phyloP scores from a whole-genome alignment of 2,113 vertebrate genomes.

The Cervus canadensis region DNA sequence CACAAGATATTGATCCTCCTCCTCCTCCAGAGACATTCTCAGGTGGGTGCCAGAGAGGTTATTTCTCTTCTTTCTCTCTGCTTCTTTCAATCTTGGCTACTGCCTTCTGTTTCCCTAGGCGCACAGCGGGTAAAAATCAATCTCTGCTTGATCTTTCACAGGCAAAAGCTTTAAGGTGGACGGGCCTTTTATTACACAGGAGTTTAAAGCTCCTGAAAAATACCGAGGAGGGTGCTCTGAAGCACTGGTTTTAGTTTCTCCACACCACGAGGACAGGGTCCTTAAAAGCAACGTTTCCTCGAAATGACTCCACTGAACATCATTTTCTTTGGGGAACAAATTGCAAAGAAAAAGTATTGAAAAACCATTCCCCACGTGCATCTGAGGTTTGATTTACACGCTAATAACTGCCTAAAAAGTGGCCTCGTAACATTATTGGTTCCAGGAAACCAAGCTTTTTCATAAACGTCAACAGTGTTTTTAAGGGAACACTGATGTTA shows the following conservation, averaged over 20 bases:
- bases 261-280: neutral
- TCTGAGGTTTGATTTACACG: conserved; percentile 8
- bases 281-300: neutral
- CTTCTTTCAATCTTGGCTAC: neutral
- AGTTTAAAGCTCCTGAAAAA: neutral
- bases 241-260: neutral
- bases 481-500: neutral
- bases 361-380: neutral
- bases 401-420: neutral
- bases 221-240: accelerated
- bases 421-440: neutral
- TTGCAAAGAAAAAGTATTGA: neutral
- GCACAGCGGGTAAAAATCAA: neutral
- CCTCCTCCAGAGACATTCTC: neutral
- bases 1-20: neutral
- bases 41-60: neutral
- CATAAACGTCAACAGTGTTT: neutral
- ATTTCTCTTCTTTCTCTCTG: neutral
- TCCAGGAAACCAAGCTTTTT: conserved; percentile 14
- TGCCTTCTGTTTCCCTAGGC: neutral
- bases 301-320: neutral
- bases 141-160: neutral
- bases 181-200: neutral
- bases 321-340: neutral
- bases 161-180: neutral